Evolutionary conservation across 1,140 invertebrate species (phyloP), one percentile per base, ranked within the genome.

Genomic region (Saccostrea echinata): DNA sequence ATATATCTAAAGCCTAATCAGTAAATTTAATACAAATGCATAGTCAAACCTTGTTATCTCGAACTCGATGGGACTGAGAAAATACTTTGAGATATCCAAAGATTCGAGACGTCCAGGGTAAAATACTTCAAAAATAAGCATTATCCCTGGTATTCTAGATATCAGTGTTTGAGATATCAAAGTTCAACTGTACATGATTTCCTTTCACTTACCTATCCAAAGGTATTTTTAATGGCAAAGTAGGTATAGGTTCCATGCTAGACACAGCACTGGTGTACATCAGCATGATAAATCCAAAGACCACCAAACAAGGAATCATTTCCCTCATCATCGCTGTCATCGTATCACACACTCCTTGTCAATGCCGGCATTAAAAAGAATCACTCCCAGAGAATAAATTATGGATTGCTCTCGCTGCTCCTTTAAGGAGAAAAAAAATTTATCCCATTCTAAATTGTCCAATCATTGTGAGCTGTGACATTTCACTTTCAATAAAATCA

Each of bases 391-490:
- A 21, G 55, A 61, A 61, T 18, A 61, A 61, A 61, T 61, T 61
- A 61, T 61, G n/a, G 55, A 61, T 61, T 61, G 16, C 55, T 61
- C 43, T 8, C 18, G 55, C 55, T 61, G 55, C n/a, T n/a, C 6
- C 13, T 61, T 18, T 61, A 61, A 61, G 18, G 55, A 61, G 35
- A 43, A 43, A n/a, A n/a, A 61, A 61, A 61, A 21, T 21, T 61
- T n/a, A 61, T 61, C 55, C 55, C 55, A 61, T 61, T 61, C 55
- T 6, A 61, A 61, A 61, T n/a, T n/a, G n/a, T 61, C 55, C 55
- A 61, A 61, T 61, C 55, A 61, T 61, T 8, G 0, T 0, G 43
- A 61, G 55, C 55, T 0, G n/a, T 21, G 55, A 61, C 55, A 61
- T 21, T 43, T 61, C 55, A 61, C 55, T 61, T 61, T 61, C 16